Evolutionary conservation across 2,888 invertebrate genomes (phyloP).

Genomic region (Xanthia togata): DNA sequence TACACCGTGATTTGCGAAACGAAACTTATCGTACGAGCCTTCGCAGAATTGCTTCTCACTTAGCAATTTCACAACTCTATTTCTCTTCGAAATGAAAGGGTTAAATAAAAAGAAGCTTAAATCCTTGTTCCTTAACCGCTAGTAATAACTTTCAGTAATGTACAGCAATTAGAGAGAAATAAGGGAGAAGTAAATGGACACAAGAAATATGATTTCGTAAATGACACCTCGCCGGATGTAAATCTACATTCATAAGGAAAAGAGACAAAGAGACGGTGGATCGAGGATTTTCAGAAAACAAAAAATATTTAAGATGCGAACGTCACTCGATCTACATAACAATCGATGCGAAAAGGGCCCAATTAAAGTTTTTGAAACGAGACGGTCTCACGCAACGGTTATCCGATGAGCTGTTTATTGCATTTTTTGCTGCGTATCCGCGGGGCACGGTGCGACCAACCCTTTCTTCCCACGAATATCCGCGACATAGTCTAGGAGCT

Average conservation of each 20-base stretch:
- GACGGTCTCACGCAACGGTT: slow-evolving; percentile 72
- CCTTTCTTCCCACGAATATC: slow-evolving; percentile 81
- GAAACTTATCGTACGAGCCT: slow-evolving; percentile 47
- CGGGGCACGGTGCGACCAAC: slow-evolving; percentile 68
- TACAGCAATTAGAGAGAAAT: slow-evolving; percentile 27
- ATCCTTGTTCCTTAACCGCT: slow-evolving; percentile 10
- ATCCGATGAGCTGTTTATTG: slow-evolving; percentile 61
- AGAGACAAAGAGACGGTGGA: slow-evolving; percentile 48
- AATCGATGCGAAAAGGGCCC: slow-evolving; percentile 66
- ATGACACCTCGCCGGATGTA: slow-evolving; percentile 49
- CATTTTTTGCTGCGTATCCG: slow-evolving; percentile 70
- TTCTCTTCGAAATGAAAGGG: slow-evolving; percentile 12
- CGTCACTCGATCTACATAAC: slow-evolving; percentile 61
- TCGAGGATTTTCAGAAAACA: slow-evolving; percentile 52
- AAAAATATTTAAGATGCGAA: slow-evolving; percentile 47
- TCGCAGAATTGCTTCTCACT: slow-evolving; percentile 33
- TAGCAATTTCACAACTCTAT: slow-evolving; percentile 33
- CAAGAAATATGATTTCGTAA: slow-evolving; percentile 45
- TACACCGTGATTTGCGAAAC: slow-evolving; percentile 57
- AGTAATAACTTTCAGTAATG: slow-evolving; percentile 28
- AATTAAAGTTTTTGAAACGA: slow-evolving; percentile 69
- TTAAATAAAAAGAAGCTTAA: slow-evolving; percentile 24
- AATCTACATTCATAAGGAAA: slow-evolving; percentile 50
- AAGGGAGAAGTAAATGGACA: slow-evolving; percentile 31
- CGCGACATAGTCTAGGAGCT: slow-evolving; percentile 68